Conservation (phyloP, 2,797 vertebrate genomes). For the Thaleichthys pacificus region DNA sequence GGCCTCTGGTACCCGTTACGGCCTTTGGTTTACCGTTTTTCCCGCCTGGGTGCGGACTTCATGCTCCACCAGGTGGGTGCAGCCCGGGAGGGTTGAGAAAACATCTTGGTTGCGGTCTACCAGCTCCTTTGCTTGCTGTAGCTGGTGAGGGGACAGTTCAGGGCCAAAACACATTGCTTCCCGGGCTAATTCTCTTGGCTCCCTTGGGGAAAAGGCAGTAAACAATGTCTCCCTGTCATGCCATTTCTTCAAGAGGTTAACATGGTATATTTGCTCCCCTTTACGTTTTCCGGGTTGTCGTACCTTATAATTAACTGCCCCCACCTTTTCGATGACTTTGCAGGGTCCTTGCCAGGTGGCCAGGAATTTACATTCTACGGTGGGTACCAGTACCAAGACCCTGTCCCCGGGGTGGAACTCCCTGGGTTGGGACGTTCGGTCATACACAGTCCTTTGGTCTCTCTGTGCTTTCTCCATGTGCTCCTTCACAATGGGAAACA, state of each 20-base stretch:
- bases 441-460: neutral
- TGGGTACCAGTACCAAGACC: neutral
- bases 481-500: neutral
- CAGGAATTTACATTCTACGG: neutral
- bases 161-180: neutral
- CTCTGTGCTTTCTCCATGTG: neutral
- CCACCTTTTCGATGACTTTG: neutral
- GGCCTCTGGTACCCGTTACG: slow-evolving; percentile 2
- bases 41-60: slow-evolving; percentile 2
- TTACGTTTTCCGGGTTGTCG: neutral
- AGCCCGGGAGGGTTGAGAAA: neutral
- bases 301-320: slow-evolving; percentile 1
- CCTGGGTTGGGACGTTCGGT: neutral
- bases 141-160: neutral
- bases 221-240: neutral
- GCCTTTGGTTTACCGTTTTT: neutral
- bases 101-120: neutral
- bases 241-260: neutral
- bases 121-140: neutral
- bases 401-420: neutral
- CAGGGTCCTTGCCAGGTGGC: neutral
- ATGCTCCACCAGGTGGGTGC: neutral
- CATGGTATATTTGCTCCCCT: neutral
- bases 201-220: neutral
- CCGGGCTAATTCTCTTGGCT: too few relatives aligned